Conservation (phyloP, 92 coral and sea anemone genomes). For the Nematostella vectensis region DNA sequence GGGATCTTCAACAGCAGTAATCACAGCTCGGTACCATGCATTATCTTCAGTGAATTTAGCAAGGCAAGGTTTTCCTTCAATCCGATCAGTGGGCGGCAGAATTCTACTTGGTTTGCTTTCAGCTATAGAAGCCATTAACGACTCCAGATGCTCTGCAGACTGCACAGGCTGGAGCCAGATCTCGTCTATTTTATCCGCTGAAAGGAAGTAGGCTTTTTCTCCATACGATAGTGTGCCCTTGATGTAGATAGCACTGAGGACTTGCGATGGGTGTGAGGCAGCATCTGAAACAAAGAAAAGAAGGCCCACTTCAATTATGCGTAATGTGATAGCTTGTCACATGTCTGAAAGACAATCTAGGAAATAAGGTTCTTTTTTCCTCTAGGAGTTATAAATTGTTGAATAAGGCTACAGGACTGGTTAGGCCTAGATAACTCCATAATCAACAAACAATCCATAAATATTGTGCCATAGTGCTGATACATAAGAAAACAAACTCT, state of each 20-base stretch:
- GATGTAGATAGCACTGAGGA: constrained; percentile 7
- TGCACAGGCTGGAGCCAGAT: constrained; percentile 64
- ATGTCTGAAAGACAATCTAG: no score
- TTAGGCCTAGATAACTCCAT: no score
- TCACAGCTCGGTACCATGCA: constrained; percentile 67
- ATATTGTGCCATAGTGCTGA: no score
- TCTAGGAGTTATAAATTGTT: no score
- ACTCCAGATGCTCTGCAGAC: constrained; percentile 43
- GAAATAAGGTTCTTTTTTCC: no score
- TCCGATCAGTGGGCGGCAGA: background rate
- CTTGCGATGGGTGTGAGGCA: no score
- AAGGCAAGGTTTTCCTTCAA: background rate
- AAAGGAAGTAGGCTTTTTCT: constrained; percentile 47
- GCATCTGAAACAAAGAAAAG: no score
- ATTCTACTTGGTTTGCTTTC: constrained; percentile 11
- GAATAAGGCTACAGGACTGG: no score
- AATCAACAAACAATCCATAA: no score
- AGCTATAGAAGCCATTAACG: constrained; percentile 67
- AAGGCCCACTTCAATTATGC: no score
- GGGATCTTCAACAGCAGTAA: constrained; percentile 32
- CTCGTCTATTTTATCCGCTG: constrained; percentile 48
- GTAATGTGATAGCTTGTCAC: no score
- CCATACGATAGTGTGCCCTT: constrained; percentile 19
- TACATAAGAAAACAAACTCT: no score
- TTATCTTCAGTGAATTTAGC: constrained; percentile 50